phyloP scores from a whole-genome alignment of 1,140 invertebrate species.

The Sminthurides bifidus region DNA sequence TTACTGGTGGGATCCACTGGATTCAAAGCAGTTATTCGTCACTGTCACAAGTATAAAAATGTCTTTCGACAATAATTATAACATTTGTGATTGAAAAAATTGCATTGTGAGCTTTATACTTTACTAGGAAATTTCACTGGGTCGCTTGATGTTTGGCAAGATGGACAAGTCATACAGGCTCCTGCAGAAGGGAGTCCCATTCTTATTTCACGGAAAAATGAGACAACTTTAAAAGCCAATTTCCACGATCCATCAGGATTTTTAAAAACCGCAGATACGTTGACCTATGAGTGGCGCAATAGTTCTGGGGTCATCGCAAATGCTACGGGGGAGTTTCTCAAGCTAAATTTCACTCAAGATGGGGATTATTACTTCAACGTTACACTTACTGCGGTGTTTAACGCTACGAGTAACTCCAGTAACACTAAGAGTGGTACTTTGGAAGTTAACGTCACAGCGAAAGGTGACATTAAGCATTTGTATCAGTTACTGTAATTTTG shows the following conservation, averaged over 20 bases:
- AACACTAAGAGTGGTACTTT: conserved; percentile 16
- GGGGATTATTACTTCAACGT: conserved; percentile 12
- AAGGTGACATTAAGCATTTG: conserved; percentile 10
- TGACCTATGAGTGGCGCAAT: conserved; percentile 24
- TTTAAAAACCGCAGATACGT: conserved; percentile 12
- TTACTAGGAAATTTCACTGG: conserved; percentile 24
- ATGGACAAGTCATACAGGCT: neutral
- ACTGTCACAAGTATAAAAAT: too few species aligned
- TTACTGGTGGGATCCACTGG: too few species aligned
- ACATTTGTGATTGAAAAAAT: too few species aligned
- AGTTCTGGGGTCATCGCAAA: conserved; percentile 14
- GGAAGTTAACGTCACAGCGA: conserved; percentile 16
- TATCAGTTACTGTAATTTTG: neutral
- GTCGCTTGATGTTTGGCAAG: conserved; percentile 11
- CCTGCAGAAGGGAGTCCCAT: too few species aligned
- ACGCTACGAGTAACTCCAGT: conserved; percentile 2
- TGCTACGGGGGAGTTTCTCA: conserved; percentile 10
- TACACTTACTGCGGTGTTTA: conserved; percentile 17
- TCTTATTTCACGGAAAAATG: conserved; percentile 16
- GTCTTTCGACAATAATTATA: too few species aligned
- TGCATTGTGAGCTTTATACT: too few species aligned
- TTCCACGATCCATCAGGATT: conserved; percentile 23
- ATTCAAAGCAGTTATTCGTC: too few species aligned
- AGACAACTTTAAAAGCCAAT: conserved; percentile 14
- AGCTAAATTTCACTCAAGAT: conserved; percentile 21